A percentile compares a stretch with the other conserved stretches of the same genome.
phyloP scores from a whole-genome alignment of 2,888 invertebrate species.

The Bursaphelenchus okinawaensis region DNA sequence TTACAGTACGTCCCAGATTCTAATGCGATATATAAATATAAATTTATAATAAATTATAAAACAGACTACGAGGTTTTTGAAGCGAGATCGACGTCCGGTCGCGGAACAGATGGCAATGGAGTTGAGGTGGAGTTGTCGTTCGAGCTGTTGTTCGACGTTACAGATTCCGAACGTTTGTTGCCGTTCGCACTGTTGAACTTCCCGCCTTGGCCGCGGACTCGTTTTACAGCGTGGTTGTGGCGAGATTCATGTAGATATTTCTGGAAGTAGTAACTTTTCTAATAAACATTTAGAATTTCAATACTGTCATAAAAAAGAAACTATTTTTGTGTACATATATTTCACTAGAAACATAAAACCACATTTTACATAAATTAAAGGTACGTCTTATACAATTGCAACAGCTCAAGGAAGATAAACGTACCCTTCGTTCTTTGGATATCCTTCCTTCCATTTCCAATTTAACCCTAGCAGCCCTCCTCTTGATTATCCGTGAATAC shows the following conservation, averaged over 20 bases:
- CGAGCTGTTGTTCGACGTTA: not conserved
- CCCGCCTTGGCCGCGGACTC: conserved; percentile 39
- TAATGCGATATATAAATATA: too few relatives aligned
- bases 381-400: too few relatives aligned
- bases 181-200: conserved; percentile 31
- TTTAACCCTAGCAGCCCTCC: conserved; percentile 86
- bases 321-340: not conserved
- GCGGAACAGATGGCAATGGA: too few relatives aligned
- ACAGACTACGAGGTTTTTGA: not conserved
- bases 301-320: too few relatives aligned
- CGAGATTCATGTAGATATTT: conserved; percentile 45
- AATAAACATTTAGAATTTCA: too few relatives aligned
- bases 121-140: not conserved
- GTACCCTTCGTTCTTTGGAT: conserved; percentile 74
- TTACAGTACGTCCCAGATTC: not conserved
- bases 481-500: conserved; percentile 87
- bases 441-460: conserved; percentile 90
- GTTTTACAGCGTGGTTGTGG: conserved; percentile 36
- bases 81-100: too few relatives aligned
- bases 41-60: not conserved
- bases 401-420: too few relatives aligned
- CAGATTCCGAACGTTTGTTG: not conserved
- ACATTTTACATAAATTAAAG: too few relatives aligned
- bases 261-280: too few relatives aligned
- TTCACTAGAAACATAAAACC: too few relatives aligned